Percentiles rank a stretch among this genome's conserved stretches.
phyloP scores from a whole-genome alignment of 2,888 invertebrate genomes.

The Apocheima hispidaria region DNA sequence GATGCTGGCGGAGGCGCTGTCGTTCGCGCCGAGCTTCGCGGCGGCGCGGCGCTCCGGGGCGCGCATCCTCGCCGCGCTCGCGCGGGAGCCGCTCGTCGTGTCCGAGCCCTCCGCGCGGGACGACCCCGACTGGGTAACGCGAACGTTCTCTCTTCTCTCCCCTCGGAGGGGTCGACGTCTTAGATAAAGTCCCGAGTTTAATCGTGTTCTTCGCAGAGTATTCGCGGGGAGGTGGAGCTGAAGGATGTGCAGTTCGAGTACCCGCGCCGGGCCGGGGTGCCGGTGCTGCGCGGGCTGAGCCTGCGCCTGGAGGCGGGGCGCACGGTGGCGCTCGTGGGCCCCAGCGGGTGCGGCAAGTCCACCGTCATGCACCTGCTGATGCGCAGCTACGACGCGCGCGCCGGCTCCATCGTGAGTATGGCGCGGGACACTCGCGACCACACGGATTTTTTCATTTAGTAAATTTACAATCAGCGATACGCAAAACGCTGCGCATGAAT shows the following conservation, averaged over 20 bases:
- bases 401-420: slow-evolving; percentile 80
- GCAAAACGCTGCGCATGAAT: no score
- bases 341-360: slow-evolving; percentile 93
- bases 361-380: slow-evolving; percentile 92
- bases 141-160: neutral
- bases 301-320: slow-evolving; percentile 88
- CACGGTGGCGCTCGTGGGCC: slow-evolving; percentile 90
- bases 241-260: slow-evolving; percentile 90
- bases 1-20: slow-evolving; percentile 92
- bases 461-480: no score
- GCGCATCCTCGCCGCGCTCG: slow-evolving; percentile 86
- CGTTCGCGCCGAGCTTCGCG: slow-evolving; percentile 91
- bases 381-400: slow-evolving; percentile 91
- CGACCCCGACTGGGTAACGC: slow-evolving; percentile 66
- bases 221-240: slow-evolving; percentile 88
- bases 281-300: slow-evolving; percentile 89
- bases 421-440: no score
- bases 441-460: no score
- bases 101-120: slow-evolving; percentile 58
- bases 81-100: slow-evolving; percentile 70
- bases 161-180: no score
- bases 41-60: slow-evolving; percentile 90
- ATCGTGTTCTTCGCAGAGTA: slow-evolving; percentile 71
- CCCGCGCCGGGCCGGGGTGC: slow-evolving; percentile 89
- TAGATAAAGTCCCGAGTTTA: no score